Base-by-base conservation (phyloP, 2,113 vertebrate species). In the Marcusenius ussheri region DNA sequence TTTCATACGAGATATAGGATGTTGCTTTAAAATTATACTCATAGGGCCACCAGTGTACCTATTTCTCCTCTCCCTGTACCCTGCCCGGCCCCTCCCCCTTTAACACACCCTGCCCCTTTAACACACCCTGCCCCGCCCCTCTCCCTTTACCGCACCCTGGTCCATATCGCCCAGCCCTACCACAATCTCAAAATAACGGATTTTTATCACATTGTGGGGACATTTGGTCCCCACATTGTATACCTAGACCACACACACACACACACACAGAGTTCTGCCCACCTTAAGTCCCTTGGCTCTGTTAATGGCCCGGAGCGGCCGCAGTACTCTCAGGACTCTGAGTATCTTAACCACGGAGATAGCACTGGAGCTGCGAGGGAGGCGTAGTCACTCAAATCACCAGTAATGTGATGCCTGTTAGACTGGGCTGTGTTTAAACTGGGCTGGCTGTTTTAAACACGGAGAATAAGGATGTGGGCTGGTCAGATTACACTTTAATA, bases 261-360 rank as follows among this genome's bases (percentile, higher is more conserved):
- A 86, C 27, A 56, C 70, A 83, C n/a, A 50, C n/a, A 56, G 3
- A 6, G 46, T 86, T 7, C 6, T 5, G 58, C 10, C 50, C 94
- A 98, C 98, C 96, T 98, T 98, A 19, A 98, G 97, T 50, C 98
- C 98, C 91, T 98, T 98, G 93, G 98, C 98, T 90, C 98, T 93
- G 95, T 99, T 99, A 93, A 99, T 99, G 91, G 98, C 98, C 91
- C 98, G 95, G 66, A 99, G 96, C 17, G 98, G 98, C 89, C 97
- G 90, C 1, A 99, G 96, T 10, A 99, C 98, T 1, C 98, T 91
- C 24, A 99, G 95, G 2, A 99, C 98, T 89, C 97, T 91, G 17
- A 99, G 95, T 91, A 98, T 99, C 95, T 99, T 99, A 91, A 99
- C 98, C 92, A 98, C 98, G 0, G 98, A 98, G 93, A 99, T 99